Base-by-base conservation (phyloP, 2,888 invertebrate genomes). In the Theretra japonica region DNA sequence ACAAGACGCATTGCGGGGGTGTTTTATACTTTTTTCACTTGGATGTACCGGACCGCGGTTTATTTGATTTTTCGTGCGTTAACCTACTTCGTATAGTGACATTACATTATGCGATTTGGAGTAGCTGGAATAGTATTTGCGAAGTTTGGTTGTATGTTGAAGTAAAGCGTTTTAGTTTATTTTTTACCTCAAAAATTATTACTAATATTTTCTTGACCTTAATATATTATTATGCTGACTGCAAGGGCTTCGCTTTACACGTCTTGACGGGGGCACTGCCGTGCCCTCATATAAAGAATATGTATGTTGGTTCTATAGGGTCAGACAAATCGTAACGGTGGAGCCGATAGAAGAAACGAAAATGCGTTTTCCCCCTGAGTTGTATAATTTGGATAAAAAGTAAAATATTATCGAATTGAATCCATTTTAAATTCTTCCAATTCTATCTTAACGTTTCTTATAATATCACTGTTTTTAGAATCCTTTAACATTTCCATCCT, bases 1-100 rank as follows among this genome's bases (percentile, higher is more conserved):
- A 79, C 79, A 83, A 84, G 89, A 88, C 89, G 89, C 89, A 90
- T 82, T 90, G 90, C 90, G 86, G 85, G 80, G 78, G 77, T 78
- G 80, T 81, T 80, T 77, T 77, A 74, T 74, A 68, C 72, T 79
- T 78, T 81, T 79, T 81, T 69, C 33, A 69, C 56, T 75, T 71
- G 41, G 41, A 41, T 53, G 53, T 19, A 72, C 30, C 50, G 53
- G 68, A 59, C 41, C 69, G 15, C 50, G 68, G 19, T 33, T 57
- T 70, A 70, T 71, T 69, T 60, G 21, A 33, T 62, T 62, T 70
- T 65, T 53, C 53, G 62, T 70, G 62, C 53, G 53, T 56, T 70
- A 70, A 62, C 62, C 56, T 65, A 62, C 23, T 65, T 62, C 53
- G 33, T 70, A 62, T 70, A 17, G 17, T 19, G 21, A 1, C 48